Conservation (phyloP, 2,797 vertebrate genomes). For the Epinephelus coioides region DNA sequence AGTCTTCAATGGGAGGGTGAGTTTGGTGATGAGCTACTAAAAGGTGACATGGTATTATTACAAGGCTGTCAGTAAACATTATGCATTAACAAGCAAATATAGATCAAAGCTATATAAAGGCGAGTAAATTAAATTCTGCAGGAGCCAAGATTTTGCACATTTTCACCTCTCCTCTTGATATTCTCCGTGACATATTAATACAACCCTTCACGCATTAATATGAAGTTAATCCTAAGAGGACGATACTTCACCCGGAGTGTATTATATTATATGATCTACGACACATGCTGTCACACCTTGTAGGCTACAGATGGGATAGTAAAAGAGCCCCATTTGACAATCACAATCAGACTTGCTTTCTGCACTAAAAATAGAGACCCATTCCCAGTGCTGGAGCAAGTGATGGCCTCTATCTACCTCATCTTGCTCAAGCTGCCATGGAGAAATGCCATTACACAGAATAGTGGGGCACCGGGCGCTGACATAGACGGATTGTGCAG, state of each 20-base stretch:
- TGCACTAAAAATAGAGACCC: constrained; percentile 77
- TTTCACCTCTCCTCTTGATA: constrained; percentile 29
- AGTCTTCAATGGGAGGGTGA: constrained; percentile 13
- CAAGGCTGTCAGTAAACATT: constrained; percentile 41
- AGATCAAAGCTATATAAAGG: constrained; percentile 48
- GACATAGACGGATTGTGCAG: constrained; percentile 81
- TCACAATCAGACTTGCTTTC: constrained; percentile 61
- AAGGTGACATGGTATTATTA: constrained; percentile 39
- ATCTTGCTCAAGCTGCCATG: constrained; percentile 71
- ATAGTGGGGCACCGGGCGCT: constrained; percentile 66
- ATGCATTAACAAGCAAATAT: constrained; percentile 35
- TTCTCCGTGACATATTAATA: constrained; percentile 41
- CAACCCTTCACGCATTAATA: constrained; percentile 46
- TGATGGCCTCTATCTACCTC: constrained; percentile 73
- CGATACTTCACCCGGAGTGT: constrained; percentile 43
- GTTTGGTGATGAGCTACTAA: constrained; percentile 32
- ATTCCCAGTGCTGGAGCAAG: constrained; percentile 61
- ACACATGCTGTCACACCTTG: constrained; percentile 56
- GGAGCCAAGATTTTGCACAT: constrained; percentile 32
- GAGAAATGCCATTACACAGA: constrained; percentile 76
- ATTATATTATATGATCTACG: constrained; percentile 58
- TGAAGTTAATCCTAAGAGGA: constrained; percentile 50
- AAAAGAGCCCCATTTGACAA: constrained; percentile 64
- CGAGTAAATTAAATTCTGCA: constrained; percentile 48
- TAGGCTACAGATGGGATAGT: constrained; percentile 42